Evolutionary conservation across 2,113 vertebrate genomes (phyloP).

Genomic region (Pygoscelis adeliae): DNA sequence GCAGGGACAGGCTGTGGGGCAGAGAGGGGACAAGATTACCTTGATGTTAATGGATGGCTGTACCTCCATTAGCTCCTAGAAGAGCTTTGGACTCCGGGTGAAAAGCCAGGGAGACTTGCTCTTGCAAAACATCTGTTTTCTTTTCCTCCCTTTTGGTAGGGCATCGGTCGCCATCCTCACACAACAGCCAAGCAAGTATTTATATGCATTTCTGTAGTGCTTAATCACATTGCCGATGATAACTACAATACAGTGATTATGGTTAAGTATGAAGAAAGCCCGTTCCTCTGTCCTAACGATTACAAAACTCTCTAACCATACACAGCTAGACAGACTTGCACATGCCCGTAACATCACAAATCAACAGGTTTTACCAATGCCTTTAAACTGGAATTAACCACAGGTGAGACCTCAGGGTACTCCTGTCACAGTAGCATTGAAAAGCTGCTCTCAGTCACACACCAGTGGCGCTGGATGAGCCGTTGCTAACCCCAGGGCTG

Average conservation of each 20-base stretch:
- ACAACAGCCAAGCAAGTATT: neutral
- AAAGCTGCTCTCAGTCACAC: neutral
- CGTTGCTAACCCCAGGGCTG: neutral
- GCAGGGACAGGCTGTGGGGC: neutral
- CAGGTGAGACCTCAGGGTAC: neutral
- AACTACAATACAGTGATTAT: no score
- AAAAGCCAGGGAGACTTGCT: neutral
- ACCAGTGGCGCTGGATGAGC: neutral
- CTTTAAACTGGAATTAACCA: neutral
- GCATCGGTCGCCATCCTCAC: neutral
- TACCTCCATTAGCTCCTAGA: neutral
- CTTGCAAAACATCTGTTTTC: neutral
- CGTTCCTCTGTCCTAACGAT: neutral
- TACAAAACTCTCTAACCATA: neutral
- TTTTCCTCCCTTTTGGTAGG: neutral
- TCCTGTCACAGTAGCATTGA: neutral
- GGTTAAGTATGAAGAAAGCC: neutral
- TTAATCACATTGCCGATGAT: neutral
- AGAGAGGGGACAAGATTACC: neutral
- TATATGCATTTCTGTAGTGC: neutral
- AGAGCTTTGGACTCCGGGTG: neutral
- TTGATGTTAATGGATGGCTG: neutral
- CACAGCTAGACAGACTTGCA: neutral
- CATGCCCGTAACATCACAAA: neutral
- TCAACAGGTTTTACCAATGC: neutral